Evolutionary conservation across 1,140 invertebrate genomes (phyloP), one percentile per base, ranked within the genome.

Genomic region (Drosophila sechellia): DNA sequence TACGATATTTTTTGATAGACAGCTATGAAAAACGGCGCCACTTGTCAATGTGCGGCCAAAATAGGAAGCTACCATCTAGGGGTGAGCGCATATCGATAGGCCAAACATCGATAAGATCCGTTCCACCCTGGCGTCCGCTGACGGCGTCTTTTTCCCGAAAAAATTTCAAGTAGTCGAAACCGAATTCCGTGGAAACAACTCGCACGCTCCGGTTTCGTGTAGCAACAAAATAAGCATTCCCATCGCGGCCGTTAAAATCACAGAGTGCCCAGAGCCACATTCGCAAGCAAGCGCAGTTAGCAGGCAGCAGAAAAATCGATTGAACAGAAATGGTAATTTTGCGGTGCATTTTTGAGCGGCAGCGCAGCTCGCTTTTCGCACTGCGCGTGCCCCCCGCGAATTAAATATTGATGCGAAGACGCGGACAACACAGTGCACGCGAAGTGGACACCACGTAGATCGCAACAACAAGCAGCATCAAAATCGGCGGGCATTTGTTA

Each of bases 311-410:
- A 79, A 85, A 85, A 87, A 87, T 86, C 84, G 76, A 86, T 86
- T 86, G 59, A 79, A 77, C 55, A 66, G 66, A 81, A 83, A 86
- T 86, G 83, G 83, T 86, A 86, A 86, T 79, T 72, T 81, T 50
- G 8, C 27, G 57, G 59, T 65, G 70, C 69, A 52, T 48, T 56
- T 56, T 58, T 81, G 64, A 75, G 35, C 68, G 59, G 70, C 31
- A 48, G 48, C 76, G 66, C 76, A 80, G 42, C 65, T 68, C 60
- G 55, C 73, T 72, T 63, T 34, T 48, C 59, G 56, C 69, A 86
- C 52, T 85, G 81, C 81, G 81, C 81, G 84, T 89, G 80, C 76
- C 79, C 77, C 17, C 39, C 46, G 66, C 48, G 12, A 57, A 71
- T 77, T 37, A 79, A 73, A 79, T 74, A 73, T 73, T 77, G 73